Percentiles rank a stretch among this genome's conserved stretches.
phyloP scores from a whole-genome alignment of 2,888 invertebrate genomes.

The Neocrepidodera transversa region DNA sequence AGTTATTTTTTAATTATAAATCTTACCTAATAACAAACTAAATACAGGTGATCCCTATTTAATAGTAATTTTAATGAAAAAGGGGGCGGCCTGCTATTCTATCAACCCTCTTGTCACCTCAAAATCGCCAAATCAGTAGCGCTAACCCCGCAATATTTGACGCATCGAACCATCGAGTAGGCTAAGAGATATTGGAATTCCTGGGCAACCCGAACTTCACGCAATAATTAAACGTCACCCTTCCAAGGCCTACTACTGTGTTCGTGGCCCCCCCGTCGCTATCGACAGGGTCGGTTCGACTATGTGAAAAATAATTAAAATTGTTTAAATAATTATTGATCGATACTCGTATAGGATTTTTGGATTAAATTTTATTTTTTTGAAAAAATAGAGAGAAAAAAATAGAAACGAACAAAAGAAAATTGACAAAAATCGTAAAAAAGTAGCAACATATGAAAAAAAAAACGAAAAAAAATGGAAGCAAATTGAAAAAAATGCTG shows the following conservation, averaged over 20 bases:
- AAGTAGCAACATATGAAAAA: no score
- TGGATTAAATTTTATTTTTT: no score
- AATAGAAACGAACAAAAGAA: no score
- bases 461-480: no score
- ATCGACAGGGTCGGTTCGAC: constrained; percentile 30
- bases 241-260: constrained; percentile 45
- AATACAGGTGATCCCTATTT: constrained; percentile 7
- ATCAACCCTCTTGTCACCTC: constrained; percentile 2
- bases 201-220: constrained; percentile 40
- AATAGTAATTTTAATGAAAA: constrained; percentile 10
- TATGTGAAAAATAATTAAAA: no score
- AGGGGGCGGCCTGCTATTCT: not conserved
- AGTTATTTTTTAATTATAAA: constrained; percentile 5
- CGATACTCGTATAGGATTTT: no score
- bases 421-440: no score
- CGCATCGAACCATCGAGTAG: constrained; percentile 13
- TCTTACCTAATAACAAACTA: not conserved
- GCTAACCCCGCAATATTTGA: constrained; percentile 16
- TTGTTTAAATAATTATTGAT: no score
- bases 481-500: no score
- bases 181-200: constrained; percentile 50
- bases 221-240: constrained; percentile 51
- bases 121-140: constrained; percentile 15
- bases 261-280: constrained; percentile 43
- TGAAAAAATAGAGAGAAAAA: no score